A percentile compares a stretch with the other conserved stretches of the same genome.
phyloP scores from a whole-genome alignment of 2,888 invertebrate genomes.

The Aricia artaxerxes region DNA sequence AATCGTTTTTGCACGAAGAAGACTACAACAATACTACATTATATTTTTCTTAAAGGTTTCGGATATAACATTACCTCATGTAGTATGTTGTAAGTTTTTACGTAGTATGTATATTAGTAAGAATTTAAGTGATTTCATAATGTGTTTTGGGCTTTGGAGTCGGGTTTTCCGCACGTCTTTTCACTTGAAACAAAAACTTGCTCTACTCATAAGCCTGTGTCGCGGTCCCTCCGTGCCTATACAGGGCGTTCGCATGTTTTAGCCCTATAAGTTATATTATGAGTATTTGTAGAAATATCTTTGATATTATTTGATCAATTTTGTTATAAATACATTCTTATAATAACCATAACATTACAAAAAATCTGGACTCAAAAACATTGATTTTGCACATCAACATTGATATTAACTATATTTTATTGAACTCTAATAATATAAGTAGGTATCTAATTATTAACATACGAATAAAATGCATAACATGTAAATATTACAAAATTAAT shows the following conservation, averaged over 20 bases:
- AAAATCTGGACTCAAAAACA: no score
- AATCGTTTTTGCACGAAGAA: no score
- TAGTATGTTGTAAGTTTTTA: background rate
- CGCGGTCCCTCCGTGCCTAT: constrained; percentile 60
- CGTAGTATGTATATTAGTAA: background rate
- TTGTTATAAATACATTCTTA: background rate
- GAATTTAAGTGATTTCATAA: background rate
- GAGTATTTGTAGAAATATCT: background rate
- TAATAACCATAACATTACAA: no score
- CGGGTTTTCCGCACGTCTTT: constrained; percentile 55
- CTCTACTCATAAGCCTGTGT: constrained; percentile 73
- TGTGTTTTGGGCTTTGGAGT: constrained; percentile 37
- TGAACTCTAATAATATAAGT: background rate
- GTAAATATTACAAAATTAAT: background rate
- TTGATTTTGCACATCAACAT: no score
- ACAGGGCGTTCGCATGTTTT: constrained; percentile 50
- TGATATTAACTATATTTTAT: background rate
- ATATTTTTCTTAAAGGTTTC: background rate
- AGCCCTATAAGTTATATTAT: background rate
- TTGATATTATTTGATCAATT: background rate
- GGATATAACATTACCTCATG: background rate
- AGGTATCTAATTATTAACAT: background rate
- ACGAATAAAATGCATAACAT: background rate
- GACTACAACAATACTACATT: no score
- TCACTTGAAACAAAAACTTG: constrained; percentile 55